A percentile compares a stretch with the other conserved stretches of the same genome.
phyloP scores from a whole-genome alignment of 2,113 vertebrate genomes.

The Ceratotherium simum region DNA sequence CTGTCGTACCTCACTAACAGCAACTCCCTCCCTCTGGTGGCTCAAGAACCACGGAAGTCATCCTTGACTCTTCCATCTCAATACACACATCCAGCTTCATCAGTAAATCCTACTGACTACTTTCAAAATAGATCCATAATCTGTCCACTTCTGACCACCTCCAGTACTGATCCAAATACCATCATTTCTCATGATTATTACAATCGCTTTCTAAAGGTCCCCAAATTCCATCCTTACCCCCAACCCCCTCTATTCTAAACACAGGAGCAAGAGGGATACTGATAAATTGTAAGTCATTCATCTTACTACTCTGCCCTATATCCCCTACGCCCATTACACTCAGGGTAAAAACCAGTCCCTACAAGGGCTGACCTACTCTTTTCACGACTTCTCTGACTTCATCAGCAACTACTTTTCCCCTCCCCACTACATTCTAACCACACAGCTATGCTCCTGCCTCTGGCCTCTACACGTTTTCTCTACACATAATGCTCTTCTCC shows the following conservation, averaged over 20 bases:
- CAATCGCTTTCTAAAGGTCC: not conserved
- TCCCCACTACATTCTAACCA: not conserved
- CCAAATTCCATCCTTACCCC: not conserved
- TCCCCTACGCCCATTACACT: not conserved
- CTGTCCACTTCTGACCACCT: not conserved
- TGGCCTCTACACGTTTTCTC: not conserved
- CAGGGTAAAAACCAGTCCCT: not conserved
- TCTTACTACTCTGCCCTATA: not conserved
- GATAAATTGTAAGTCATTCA: not conserved
- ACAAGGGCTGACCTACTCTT: not conserved
- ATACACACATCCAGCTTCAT: not conserved
- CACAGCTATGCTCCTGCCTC: not conserved
- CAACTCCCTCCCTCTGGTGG: not conserved
- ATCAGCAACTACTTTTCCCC: not conserved
- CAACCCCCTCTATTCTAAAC: not conserved
- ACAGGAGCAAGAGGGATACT: not conserved
- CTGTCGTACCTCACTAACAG: not conserved
- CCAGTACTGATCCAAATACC: not conserved
- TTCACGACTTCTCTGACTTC: not conserved
- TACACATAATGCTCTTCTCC: not conserved
- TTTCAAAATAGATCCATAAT: not conserved
- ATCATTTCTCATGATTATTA: conserved; percentile 4
- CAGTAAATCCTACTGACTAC: not conserved
- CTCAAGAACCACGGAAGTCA: not conserved
- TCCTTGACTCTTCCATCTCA: not conserved